Conservation (phyloP, 2,888 invertebrate species). For the Theretra japonica region DNA sequence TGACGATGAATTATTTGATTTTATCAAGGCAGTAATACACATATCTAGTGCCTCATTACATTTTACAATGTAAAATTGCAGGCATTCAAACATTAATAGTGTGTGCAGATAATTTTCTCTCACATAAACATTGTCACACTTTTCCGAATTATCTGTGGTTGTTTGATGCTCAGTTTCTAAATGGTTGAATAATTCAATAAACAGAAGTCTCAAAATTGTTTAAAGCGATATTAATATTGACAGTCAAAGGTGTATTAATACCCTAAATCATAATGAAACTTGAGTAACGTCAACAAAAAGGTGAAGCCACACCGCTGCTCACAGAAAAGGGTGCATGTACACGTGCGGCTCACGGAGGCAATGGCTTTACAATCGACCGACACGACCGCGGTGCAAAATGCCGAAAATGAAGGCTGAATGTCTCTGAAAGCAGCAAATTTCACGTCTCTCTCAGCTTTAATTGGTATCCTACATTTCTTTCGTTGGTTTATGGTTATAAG, state of each 20-base stretch:
- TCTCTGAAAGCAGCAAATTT: no score
- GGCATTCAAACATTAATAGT: not conserved
- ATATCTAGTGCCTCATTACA: not conserved
- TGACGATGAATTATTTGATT: not conserved
- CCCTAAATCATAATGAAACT: constrained; percentile 8
- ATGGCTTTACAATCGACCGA: constrained; percentile 14
- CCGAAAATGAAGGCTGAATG: not conserved
- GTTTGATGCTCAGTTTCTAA: not conserved
- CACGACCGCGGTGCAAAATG: not conserved
- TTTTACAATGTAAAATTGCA: constrained; percentile 1
- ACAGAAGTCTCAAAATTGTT: not conserved
- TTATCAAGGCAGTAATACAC: constrained; percentile 6
- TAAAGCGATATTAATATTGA: not conserved
- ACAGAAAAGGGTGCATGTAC: constrained; percentile 3
- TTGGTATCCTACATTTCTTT: not conserved
- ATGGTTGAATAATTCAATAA: not conserved
- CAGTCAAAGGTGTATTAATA: not conserved
- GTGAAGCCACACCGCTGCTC: constrained; percentile 5
- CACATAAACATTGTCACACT: not conserved
- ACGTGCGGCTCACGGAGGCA: not conserved
- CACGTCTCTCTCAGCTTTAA: not conserved
- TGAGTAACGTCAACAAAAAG: not conserved
- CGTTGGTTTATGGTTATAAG: not conserved
- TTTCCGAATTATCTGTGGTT: not conserved
- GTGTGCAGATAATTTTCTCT: constrained; percentile 10